These are phyloP conservation scores for Trachops cirrhosus DNA, from an alignment of 2,797 vertebrate genomes.

Conservation along the genomic window DNA sequence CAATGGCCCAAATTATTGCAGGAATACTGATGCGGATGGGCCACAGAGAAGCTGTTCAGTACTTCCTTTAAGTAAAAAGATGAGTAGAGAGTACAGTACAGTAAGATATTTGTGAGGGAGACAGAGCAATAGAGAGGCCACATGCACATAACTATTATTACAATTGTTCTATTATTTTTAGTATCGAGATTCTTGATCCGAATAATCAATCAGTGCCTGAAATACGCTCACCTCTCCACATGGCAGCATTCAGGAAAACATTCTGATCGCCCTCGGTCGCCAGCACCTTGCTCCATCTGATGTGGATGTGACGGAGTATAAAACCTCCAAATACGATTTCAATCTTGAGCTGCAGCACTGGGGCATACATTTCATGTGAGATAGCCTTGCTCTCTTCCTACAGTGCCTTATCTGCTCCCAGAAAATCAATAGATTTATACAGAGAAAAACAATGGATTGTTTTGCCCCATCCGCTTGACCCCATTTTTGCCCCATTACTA, in stretches of 20 bases:
- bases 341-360: background rate
- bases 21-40: background rate
- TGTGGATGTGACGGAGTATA: background rate
- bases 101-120: background rate
- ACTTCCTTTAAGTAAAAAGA: background rate
- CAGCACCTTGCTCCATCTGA: background rate
- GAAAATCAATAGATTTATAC: background rate
- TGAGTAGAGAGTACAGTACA: background rate
- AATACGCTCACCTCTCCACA: background rate
- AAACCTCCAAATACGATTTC: conserved; percentile 1
- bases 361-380: background rate
- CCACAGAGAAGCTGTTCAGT: background rate
- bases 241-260: background rate
- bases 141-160: background rate
- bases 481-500: background rate
- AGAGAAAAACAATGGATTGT: background rate
- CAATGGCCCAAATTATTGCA: background rate
- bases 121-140: background rate
- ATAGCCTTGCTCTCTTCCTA: background rate
- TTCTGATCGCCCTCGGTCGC: background rate
- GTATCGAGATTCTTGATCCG: background rate
- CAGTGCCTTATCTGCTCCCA: background rate
- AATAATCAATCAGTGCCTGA: background rate
- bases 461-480: background rate
- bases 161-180: background rate